Base-by-base conservation (phyloP, 2,797 vertebrate species). In the Sciurus vulgaris region DNA sequence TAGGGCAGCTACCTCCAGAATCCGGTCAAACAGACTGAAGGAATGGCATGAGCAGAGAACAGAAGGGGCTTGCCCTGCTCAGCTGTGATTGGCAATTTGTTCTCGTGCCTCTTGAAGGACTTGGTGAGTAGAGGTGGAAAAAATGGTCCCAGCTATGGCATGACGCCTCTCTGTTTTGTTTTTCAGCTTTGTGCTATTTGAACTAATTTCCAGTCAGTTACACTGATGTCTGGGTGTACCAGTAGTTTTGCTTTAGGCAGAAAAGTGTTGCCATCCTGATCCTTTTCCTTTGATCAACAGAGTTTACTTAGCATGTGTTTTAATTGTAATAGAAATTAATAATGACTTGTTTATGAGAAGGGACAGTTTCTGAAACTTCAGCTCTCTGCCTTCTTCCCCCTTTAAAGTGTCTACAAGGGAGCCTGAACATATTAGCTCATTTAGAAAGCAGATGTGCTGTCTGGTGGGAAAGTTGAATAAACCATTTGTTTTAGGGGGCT, bases 271-370 rank as follows among this genome's bases (percentile, higher is more conserved):
- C 18, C 14, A 82, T 56, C n/a, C 28, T 33, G n/a, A 72, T 93
- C 73, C 2, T 96, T 89, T 79, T 3, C 77, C 38, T 94, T 93
- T 90, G 85, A 54, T 95, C 83, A 86, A 92, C 88, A 95, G 44
- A 51, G 56, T 97, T 86, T 84, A 63, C 67, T 94, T 93, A 96
- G 79, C 86, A 38, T 94, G 81, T 91, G 5, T 91, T 97, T 98
- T 84, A 63, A 81, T 89, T 96, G 51, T 67, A 20, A 47, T 33
- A 73, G 70, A 86, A 93, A 81, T 67, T n/a, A 77, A 0, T 81
- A 63, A 61, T 77, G 61, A 83, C 8, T 94, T 41, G 54, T 83
- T 92, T 88, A 17, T 70, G 59, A 79, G 20, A 89, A 96, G 56
- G n/a, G 18, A 49, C 2, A 44, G 13, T 91, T 93, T 91, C 26